Percentiles rank a stretch among this genome's conserved stretches.
Evolutionary conservation across 2,888 invertebrate species (phyloP).

Genomic region (Xanthorhoe spadicearia): DNA sequence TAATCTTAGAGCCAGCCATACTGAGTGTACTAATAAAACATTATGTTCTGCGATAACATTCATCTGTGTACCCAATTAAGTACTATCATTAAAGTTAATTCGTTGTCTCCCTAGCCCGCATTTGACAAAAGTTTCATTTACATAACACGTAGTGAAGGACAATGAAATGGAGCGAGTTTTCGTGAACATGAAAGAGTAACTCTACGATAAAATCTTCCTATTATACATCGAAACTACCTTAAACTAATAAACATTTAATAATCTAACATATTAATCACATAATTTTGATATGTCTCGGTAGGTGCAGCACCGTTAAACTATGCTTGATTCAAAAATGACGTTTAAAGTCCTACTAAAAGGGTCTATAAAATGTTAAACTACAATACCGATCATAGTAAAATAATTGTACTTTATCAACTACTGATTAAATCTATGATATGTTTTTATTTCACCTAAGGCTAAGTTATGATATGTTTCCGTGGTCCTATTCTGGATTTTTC

Average conservation of each 20-base stretch:
- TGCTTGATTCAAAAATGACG: constrained; percentile 58
- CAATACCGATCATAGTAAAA: constrained; percentile 82
- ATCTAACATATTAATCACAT: constrained; percentile 68
- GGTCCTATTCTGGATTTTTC: constrained; percentile 81
- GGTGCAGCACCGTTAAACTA: constrained; percentile 75
- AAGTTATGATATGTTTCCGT: constrained; percentile 78
- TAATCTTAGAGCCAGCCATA: constrained; percentile 23
- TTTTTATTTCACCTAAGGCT: constrained; percentile 65
- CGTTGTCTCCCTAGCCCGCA: constrained; percentile 81
- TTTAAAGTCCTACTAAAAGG: constrained; percentile 64
- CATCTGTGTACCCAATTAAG: constrained; percentile 44
- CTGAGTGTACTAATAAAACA: constrained; percentile 2
- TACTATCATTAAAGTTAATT: constrained; percentile 63
- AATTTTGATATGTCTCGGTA: constrained; percentile 79
- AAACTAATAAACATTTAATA: constrained; percentile 64
- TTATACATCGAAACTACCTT: constrained; percentile 62
- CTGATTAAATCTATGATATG: constrained; percentile 73
- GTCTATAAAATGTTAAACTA: constrained; percentile 76
- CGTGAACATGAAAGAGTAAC: constrained; percentile 46
- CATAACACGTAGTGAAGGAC: constrained; percentile 50
- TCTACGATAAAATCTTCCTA: constrained; percentile 48
- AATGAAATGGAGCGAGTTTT: constrained; percentile 45
- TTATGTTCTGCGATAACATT: constrained; percentile 6
- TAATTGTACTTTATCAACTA: constrained; percentile 79
- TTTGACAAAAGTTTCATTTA: constrained; percentile 76